These are phyloP conservation scores for Sinocyclocheilus anshuiensis DNA, from an alignment of 2,113 vertebrate species.

Conservation along the genomic window DNA sequence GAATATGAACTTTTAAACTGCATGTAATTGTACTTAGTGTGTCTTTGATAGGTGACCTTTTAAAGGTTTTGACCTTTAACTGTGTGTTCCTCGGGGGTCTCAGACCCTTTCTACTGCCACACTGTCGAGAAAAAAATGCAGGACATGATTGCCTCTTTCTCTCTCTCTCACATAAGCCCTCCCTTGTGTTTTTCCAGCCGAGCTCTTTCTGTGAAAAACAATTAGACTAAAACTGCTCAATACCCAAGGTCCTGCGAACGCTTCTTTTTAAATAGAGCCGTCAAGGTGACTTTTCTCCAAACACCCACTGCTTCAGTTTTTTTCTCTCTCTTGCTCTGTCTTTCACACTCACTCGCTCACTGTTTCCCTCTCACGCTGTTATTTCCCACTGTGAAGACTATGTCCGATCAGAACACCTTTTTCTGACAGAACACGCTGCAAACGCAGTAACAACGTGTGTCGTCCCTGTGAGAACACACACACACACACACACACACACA, in stretches of 20 bases:
- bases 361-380: slow-evolving; percentile 4
- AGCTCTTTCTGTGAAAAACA: slow-evolving; percentile 42
- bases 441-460: not conserved
- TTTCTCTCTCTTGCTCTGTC: not conserved
- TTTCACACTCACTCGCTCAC: slow-evolving; percentile 10
- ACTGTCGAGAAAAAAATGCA: slow-evolving; percentile 1
- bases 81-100: slow-evolving; percentile 4
- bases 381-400: slow-evolving; percentile 33
- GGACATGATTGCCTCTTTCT: slow-evolving; percentile 17
- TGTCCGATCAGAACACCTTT: slow-evolving; percentile 42
- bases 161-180: slow-evolving; percentile 26
- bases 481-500: not conserved
- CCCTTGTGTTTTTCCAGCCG: slow-evolving; percentile 44
- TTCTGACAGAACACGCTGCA: slow-evolving; percentile 6
- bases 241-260: slow-evolving; percentile 49
- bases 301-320: slow-evolving; percentile 44
- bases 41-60: not conserved
- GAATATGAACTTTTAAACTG: not conserved
- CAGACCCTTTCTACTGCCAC: slow-evolving; percentile 3
- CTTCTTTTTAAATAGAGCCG: slow-evolving; percentile 44
- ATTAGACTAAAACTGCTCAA: slow-evolving; percentile 50
- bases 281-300: slow-evolving; percentile 55
- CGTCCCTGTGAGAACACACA: slow-evolving; percentile 16
- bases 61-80: slow-evolving; percentile 24
- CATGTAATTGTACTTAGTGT: not conserved